Percentiles rank a stretch among this genome's conserved stretches.
phyloP scores from a whole-genome alignment of 2,888 invertebrate species.

The Calameuta idolon region DNA sequence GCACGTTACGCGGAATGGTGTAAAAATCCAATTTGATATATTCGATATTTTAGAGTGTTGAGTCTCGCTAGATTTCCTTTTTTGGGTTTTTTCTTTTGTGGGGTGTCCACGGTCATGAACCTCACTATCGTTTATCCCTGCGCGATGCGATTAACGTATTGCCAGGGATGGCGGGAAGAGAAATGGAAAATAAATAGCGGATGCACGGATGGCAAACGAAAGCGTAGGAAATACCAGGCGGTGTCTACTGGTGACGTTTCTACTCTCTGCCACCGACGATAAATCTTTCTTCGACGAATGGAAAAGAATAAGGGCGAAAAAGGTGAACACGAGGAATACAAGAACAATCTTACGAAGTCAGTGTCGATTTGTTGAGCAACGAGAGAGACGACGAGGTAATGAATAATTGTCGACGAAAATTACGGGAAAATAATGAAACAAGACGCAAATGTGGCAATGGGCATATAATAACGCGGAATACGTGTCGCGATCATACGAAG shows the following conservation, averaged over 20 bases:
- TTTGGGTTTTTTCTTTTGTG: not conserved
- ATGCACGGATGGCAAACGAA: constrained; percentile 39
- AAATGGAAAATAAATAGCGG: constrained; percentile 13
- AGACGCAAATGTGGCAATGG: not conserved
- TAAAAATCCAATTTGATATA: too few relatives aligned
- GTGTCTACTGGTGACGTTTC: not conserved
- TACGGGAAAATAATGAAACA: constrained; percentile 6
- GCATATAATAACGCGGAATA: not conserved
- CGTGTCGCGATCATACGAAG: constrained; percentile 16
- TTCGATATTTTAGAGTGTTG: not conserved
- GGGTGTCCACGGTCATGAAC: not conserved
- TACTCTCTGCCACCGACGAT: constrained; percentile 13
- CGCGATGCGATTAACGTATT: not conserved
- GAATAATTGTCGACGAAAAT: constrained; percentile 14
- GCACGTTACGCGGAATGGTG: too few relatives aligned
- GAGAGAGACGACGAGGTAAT: constrained; percentile 6
- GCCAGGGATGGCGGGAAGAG: not conserved
- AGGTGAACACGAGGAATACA: constrained; percentile 16
- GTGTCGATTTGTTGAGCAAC: constrained; percentile 4
- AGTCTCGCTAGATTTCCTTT: not conserved
- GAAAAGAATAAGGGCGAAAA: constrained; percentile 10
- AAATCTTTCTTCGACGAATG: constrained; percentile 12
- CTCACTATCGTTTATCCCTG: not conserved
- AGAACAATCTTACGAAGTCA: constrained; percentile 34
- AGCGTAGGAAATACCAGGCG: constrained; percentile 29